These are phyloP conservation scores for Xenentodon cancila DNA, from an alignment of 2,797 vertebrate genomes.

Conservation along the genomic window DNA sequence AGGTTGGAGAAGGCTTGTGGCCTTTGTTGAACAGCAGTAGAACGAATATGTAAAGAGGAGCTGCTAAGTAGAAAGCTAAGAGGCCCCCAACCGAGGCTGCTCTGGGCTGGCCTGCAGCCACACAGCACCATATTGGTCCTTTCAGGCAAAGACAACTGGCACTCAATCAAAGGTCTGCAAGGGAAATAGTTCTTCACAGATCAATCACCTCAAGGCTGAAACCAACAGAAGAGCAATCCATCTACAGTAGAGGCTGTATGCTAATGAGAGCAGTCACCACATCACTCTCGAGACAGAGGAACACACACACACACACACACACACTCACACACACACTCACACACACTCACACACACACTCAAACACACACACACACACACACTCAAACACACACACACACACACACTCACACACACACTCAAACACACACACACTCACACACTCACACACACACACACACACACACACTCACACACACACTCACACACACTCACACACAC, in stretches of 20 bases:
- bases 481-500: too few species aligned
- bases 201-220: constrained; percentile 73
- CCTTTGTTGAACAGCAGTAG: constrained; percentile 77
- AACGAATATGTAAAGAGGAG: constrained; percentile 86
- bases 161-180: constrained; percentile 73
- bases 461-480: too few species aligned
- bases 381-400: too few species aligned
- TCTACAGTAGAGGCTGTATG: constrained; percentile 56
- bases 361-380: too few species aligned
- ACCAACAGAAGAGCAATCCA: constrained; percentile 56
- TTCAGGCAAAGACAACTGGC: constrained; percentile 60
- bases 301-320: background rate
- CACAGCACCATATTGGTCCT: constrained; percentile 43
- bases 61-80: constrained; percentile 82
- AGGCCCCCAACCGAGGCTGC: constrained; percentile 76
- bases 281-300: constrained; percentile 18
- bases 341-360: too few species aligned
- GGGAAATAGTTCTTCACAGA: constrained; percentile 72
- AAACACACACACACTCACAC: too few species aligned
- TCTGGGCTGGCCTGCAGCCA: constrained; percentile 61
- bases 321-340: too few species aligned
- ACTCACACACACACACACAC: too few species aligned
- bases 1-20: constrained; percentile 3
- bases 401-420: too few species aligned
- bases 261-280: constrained; percentile 38